A percentile compares a stretch with the other conserved stretches of the same genome.
These are phyloP conservation scores for Chrysodeixis includens DNA, from an alignment of 2,888 invertebrate genomes.

Conservation along the genomic window DNA sequence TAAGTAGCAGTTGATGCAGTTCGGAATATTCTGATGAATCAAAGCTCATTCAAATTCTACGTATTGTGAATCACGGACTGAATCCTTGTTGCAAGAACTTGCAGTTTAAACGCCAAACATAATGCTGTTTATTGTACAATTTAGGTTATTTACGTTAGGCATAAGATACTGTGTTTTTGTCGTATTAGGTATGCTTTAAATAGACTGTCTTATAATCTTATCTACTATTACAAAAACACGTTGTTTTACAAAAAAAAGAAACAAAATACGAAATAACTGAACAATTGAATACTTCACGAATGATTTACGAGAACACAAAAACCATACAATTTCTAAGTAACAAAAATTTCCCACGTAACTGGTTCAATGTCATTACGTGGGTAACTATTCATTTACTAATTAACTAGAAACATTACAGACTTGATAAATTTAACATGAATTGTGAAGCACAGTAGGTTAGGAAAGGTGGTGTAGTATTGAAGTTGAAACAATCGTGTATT, in stretches of 20 bases:
- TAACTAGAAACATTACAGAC: slow-evolving; percentile 37
- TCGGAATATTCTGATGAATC: slow-evolving; percentile 35
- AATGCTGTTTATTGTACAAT: not conserved
- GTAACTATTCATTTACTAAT: slow-evolving; percentile 47
- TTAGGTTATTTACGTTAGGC: not conserved
- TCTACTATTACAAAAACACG: not conserved
- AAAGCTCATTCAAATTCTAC: slow-evolving; percentile 37
- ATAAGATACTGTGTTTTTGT: not conserved
- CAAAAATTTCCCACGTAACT: slow-evolving; percentile 57
- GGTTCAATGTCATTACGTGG: slow-evolving; percentile 59
- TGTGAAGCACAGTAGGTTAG: slow-evolving; percentile 17
- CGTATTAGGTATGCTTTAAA: not conserved
- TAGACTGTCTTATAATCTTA: not conserved
- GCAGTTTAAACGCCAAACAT: not conserved
- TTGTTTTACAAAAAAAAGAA: not conserved
- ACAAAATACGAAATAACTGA: not conserved
- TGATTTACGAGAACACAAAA: slow-evolving; percentile 14
- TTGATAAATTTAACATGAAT: slow-evolving; percentile 30
- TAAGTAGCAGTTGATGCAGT: not conserved
- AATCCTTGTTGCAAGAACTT: slow-evolving; percentile 15
- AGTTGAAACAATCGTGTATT: slow-evolving; percentile 51
- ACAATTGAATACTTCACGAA: not conserved
- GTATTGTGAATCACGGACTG: slow-evolving; percentile 40
- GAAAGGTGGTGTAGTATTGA: slow-evolving; percentile 34
- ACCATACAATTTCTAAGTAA: slow-evolving; percentile 11